These are phyloP conservation scores for Zaprionus davidi DNA, from an alignment of 1,140 invertebrate species.

Conservation along the genomic window DNA sequence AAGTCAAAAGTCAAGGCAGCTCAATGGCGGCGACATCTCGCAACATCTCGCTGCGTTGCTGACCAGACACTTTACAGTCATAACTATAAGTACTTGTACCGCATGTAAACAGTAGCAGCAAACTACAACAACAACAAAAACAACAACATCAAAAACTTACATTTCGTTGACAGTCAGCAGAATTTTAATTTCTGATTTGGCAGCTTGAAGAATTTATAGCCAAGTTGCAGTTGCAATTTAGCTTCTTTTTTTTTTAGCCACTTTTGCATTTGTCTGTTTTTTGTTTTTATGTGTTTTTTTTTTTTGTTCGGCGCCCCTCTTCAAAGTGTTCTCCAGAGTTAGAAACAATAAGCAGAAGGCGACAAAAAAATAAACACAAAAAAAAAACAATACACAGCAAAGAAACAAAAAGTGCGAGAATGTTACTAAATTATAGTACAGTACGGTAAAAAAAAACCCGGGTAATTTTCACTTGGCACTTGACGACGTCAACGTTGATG, in stretches of 20 bases:
- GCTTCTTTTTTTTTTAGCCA: neutral
- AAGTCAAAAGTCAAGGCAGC: slow-evolving; percentile 79
- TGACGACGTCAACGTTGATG: slow-evolving; percentile 17
- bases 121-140: slow-evolving; percentile 5
- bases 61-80: slow-evolving; percentile 32
- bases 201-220: slow-evolving; percentile 52
- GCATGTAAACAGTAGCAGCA: slow-evolving; percentile 29
- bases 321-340: neutral
- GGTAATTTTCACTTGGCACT: slow-evolving; percentile 56
- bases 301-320: neutral
- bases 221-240: slow-evolving; percentile 13
- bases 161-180: slow-evolving; percentile 61
- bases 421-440: slow-evolving; percentile 40
- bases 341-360: slow-evolving; percentile 40
- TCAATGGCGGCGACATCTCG: slow-evolving; percentile 17
- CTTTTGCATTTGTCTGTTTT: slow-evolving; percentile 15
- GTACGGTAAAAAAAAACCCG: slow-evolving; percentile 45
- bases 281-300: slow-evolving; percentile 4
- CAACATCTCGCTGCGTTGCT: slow-evolving; percentile 37
- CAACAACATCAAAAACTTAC: slow-evolving; percentile 62
- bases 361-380: slow-evolving; percentile 14
- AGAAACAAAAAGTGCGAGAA: slow-evolving; percentile 36
- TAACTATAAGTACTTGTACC: slow-evolving; percentile 22
- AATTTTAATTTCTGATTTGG: slow-evolving; percentile 59
- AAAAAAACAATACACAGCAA: slow-evolving; percentile 35